phyloP scores from a whole-genome alignment of 2,113 vertebrate genomes.

The Isurus oxyrinchus region DNA sequence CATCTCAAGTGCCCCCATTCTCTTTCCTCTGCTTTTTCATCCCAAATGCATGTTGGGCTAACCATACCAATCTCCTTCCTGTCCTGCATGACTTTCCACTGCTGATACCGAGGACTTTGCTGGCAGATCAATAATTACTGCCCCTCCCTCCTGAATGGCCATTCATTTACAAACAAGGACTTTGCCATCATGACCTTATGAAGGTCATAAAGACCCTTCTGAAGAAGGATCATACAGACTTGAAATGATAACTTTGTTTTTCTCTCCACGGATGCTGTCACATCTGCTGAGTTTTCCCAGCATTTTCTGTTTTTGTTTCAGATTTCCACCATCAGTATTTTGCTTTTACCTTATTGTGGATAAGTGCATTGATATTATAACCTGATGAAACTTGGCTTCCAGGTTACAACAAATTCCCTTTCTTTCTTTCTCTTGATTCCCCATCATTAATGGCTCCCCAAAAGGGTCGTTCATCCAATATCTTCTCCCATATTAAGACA shows the following conservation, averaged over 20 bases:
- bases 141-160: background rate
- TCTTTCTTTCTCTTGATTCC: background rate
- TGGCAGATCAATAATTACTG: background rate
- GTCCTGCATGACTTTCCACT: background rate
- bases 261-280: too few species aligned
- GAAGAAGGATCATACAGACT: too few species aligned
- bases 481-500: background rate
- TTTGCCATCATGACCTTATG: background rate
- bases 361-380: background rate
- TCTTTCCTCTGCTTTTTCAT: background rate
- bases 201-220: too few species aligned
- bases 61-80: background rate
- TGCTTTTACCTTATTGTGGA: background rate
- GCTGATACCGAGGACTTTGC: background rate
- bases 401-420: background rate
- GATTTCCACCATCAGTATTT: too few species aligned
- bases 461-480: background rate
- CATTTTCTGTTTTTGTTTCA: too few species aligned
- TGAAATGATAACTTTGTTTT: too few species aligned
- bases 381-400: background rate
- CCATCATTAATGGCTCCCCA: background rate
- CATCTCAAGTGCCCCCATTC: background rate
- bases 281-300: too few species aligned
- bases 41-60: background rate
- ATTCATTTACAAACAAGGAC: background rate